These are phyloP conservation scores for Drosophila equinoxialis DNA, from an alignment of 1,140 invertebrate genomes.

Conservation along the genomic window DNA sequence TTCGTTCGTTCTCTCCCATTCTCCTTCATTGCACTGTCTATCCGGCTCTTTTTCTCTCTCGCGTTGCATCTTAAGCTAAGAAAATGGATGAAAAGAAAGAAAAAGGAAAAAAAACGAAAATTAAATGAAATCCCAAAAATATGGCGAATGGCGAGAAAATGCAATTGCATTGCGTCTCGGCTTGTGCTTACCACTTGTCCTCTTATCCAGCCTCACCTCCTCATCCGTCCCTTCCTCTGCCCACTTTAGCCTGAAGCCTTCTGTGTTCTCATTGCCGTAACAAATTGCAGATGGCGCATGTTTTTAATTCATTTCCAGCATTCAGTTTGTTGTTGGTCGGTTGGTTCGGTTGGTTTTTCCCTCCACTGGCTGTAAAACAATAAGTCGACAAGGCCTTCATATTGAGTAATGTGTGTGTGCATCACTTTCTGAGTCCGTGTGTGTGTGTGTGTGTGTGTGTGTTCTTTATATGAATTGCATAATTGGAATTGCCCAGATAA, in stretches of 20 bases:
- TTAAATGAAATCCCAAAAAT: constrained; percentile 47
- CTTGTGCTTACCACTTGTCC: constrained; percentile 2
- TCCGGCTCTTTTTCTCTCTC: not conserved
- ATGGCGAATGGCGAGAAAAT: constrained; percentile 46
- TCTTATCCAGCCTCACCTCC: not conserved
- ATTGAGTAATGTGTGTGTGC: constrained; percentile 57
- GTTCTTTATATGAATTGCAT: constrained; percentile 45
- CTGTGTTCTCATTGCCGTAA: constrained; percentile 50
- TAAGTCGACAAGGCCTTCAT: constrained; percentile 50
- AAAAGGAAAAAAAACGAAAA: not conserved
- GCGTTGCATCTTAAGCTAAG: constrained; percentile 31
- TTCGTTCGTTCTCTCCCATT: not conserved
- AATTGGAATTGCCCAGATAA: constrained; percentile 39
- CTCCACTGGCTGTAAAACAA: constrained; percentile 49
- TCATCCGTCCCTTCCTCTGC: too few relatives aligned
- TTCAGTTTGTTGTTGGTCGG: constrained; percentile 50
- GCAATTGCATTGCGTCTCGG: constrained; percentile 28
- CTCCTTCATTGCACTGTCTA: not conserved
- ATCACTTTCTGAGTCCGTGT: constrained; percentile 27
- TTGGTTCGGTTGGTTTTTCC: constrained; percentile 28
- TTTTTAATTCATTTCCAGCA: constrained; percentile 76
- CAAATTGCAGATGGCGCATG: constrained; percentile 79
- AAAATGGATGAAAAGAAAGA: constrained; percentile 22
- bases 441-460: constrained; percentile 27
- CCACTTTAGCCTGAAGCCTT: constrained; percentile 1